Evolutionary conservation across 2,797 vertebrate species (phyloP).

Genomic region (Sebastes trivittatus): DNA sequence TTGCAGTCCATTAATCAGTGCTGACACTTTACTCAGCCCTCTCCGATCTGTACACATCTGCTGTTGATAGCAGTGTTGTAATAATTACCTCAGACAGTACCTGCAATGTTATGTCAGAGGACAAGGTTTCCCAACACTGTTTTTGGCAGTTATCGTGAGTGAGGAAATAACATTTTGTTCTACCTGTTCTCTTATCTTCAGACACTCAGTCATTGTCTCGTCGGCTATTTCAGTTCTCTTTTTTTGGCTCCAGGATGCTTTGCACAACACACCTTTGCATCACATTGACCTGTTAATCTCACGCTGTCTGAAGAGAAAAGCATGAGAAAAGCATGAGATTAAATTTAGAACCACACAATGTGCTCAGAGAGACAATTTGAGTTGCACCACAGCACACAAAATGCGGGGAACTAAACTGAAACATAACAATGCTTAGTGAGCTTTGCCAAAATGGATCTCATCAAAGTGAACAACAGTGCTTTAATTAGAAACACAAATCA

Average conservation of each 20-base stretch:
- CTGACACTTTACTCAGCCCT: not conserved
- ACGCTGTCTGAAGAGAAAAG: not conserved
- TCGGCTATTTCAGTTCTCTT: slow-evolving; percentile 13
- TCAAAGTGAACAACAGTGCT: not conserved
- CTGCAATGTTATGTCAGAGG: not conserved
- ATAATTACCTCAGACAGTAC: not conserved
- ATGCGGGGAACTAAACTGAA: not conserved
- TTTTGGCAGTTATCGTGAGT: slow-evolving; percentile 4
- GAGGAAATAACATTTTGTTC: slow-evolving; percentile 3
- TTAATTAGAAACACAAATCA: not conserved
- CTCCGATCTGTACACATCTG: not conserved
- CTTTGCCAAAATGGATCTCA: not conserved
- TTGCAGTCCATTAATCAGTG: not conserved
- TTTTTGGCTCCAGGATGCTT: not conserved
- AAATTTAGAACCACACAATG: not conserved
- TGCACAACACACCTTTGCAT: slow-evolving; percentile 8
- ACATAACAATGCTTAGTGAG: not conserved
- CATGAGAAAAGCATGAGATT: not conserved
- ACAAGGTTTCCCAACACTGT: not conserved
- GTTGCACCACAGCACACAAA: not conserved
- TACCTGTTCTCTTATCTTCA: slow-evolving; percentile 8
- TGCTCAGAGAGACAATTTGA: not conserved
- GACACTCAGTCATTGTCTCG: slow-evolving; percentile 2
- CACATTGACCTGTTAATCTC: not conserved
- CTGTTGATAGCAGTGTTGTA: not conserved